Base-by-base conservation (phyloP, 1,140 invertebrate species). In the Brachionus angularis region DNA sequence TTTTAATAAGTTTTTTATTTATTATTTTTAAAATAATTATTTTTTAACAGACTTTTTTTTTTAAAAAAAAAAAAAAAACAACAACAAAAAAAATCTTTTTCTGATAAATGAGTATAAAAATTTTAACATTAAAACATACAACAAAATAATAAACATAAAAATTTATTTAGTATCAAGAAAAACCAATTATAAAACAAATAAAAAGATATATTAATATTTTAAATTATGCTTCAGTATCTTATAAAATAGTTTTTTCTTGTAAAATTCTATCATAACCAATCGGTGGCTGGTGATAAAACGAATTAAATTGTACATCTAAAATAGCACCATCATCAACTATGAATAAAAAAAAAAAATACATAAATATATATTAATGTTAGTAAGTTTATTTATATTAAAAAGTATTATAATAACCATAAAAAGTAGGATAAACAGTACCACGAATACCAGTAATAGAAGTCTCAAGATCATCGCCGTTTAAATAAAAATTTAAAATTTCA, bases 261-360 rank as follows among this genome's bases (percentile, higher is more conserved):
- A 98, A 91, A 73, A 98, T 97, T 83, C 89, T 89, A 73, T 96
- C 92, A 79, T 90, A 98, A 31, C 95, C 95, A 44, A 85, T 82
- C 0, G 95, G 94, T 44, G 90, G 88, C 3, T 87, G 83, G 79
- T 91, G 87, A 71, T 86, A 84, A 80, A 97, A 98, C 76, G 89
- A 89, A 72, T 91, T 88, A 80, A 97, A 86, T 75, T 93, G 89
- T 74, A 95, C 87, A 82, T 98, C 95, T 79, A 98, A 81, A 73
- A 97, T 96, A 31, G 94, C 93, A 77, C 93, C 93, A 80, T 96
- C 92, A 78, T 96, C 93, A 75, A 98, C 94, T 96, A 81, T 50
- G n/a, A 88, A 89, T 75, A 76, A 75, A 76, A 77, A 74, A 55
- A 55, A 18, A 73, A 75, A 8, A 14, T 69, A 62, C 69, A 21